Conservation (phyloP, 1,140 invertebrate genomes). For the honey bee (Apis mellifera) region Amel_HAv3.1 CM009943.2:4807501-4808000, state of each 20-base stretch:
- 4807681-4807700: neutral
- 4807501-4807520: neutral
- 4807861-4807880: too few relatives aligned
- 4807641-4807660: neutral
- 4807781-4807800: slow-evolving; percentile 2
- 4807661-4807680: too few relatives aligned
- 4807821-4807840: slow-evolving; percentile 25
- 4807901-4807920: neutral
- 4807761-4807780: neutral
- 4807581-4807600: neutral
- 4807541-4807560: neutral
- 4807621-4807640: neutral
- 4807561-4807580: neutral
- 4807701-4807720: neutral
- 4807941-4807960: too few relatives aligned
- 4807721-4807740: neutral
- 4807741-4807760: neutral
- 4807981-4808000: too few relatives aligned
- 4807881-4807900: neutral
- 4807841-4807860: neutral
- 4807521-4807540: neutral
- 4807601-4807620: neutral
- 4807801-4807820: slow-evolving; percentile 28
- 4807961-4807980: too few relatives aligned
- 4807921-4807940: too few relatives aligned